Evolutionary conservation across 2,888 invertebrate species (phyloP), one percentile per base, ranked within the genome.

Genomic region (Drosophila tanythrix): DNA sequence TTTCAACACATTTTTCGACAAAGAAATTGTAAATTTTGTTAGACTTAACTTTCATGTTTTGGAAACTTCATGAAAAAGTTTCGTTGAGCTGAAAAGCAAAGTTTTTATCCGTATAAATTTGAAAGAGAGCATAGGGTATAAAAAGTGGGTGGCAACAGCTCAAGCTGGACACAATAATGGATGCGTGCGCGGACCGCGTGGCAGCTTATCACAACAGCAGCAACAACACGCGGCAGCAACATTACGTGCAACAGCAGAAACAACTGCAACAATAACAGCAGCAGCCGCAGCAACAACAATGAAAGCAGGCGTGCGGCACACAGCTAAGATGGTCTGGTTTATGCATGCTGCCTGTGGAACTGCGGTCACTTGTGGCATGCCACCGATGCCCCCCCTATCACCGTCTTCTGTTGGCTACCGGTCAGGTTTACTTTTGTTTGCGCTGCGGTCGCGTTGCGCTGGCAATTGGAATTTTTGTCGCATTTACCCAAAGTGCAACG

Each of bases 391-490:
- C 43, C 2, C 13, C 7, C n/a, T 31, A 15, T 3, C 57, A 2
- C 0, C 1, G 21, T 25, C 53, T 25, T 13, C 18, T 25, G 63
- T 33, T 64, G 52, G 18, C 35, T 55, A 46, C 46, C 46, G 53
- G 27, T 36, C 38, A 38, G 53, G 58, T 60, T 69, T 77, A 64
- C 74, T 66, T 80, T 82, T 90, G 82, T 89, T 87, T 83, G 80
- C 83, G 71, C 77, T 80, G 83, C 78, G 82, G 82, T 81, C 76
- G 73, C 57, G 57, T 31, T 40, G 57, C 74, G 63, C 76, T 60
- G 63, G 77, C 89, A 90, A 89, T 91, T 92, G 92, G 92, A 92
- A 92, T 92, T 92, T 92, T 92, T 92, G 92, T 91, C 92, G 92
- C 92, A 92, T 91, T 90, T 90, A 88, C 92, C 91, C 90, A 86